phyloP scores from a whole-genome alignment of 2,113 vertebrate species.

The Prolemur simus region DNA sequence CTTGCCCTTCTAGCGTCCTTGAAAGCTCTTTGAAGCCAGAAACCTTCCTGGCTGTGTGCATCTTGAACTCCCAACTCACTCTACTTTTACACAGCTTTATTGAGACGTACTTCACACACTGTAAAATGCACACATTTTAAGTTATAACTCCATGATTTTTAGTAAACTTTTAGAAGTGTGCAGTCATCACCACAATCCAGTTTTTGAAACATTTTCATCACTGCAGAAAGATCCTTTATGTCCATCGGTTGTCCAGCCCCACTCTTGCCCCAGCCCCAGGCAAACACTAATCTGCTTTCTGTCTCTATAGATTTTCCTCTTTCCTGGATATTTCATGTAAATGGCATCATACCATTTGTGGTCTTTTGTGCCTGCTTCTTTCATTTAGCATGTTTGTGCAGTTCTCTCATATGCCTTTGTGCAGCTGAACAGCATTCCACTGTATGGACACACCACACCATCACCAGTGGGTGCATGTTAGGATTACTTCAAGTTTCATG shows the following conservation, averaged over 20 bases:
- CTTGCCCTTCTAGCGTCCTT: not conserved
- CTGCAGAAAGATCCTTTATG: not conserved
- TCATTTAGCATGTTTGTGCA: not conserved
- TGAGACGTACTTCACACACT: not conserved
- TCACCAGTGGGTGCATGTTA: not conserved
- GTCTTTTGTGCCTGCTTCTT: not conserved
- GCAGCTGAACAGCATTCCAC: not conserved
- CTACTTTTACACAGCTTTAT: not conserved
- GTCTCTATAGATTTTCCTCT: not conserved
- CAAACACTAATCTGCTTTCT: not conserved
- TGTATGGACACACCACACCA: not conserved
- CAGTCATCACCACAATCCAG: not conserved
- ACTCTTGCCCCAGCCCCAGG: not conserved
- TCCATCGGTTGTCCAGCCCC: not conserved
- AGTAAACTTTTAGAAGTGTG: not conserved
- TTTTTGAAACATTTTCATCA: not conserved
- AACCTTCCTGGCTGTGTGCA: not conserved
- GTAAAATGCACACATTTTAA: not conserved
- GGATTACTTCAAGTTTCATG: not conserved
- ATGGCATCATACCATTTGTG: not conserved
- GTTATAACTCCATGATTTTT: not conserved
- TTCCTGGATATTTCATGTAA: not conserved
- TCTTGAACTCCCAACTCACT: not conserved
- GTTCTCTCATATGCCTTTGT: not conserved
- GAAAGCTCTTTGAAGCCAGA: not conserved